Base-by-base conservation (phyloP, 1,140 invertebrate genomes). In the Argopecten irradians region DNA sequence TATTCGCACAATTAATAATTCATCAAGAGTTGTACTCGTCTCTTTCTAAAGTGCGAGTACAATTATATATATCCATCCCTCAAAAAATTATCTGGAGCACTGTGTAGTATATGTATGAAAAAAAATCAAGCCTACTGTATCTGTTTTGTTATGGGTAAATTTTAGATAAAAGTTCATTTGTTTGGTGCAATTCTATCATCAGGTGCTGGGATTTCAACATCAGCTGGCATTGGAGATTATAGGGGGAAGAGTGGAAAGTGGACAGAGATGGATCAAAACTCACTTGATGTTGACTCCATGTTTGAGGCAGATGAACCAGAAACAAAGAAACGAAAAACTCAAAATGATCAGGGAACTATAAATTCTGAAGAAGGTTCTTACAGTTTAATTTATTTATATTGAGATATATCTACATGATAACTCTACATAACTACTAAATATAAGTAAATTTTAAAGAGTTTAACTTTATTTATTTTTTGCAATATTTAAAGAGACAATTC, bases 171-270 rank as follows among this genome's bases (percentile, higher is more conserved):
- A n/a, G n/a, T n/a, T n/a, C n/a, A n/a, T n/a, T 43, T 33, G 32
- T 0, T 32, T 84, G 34, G 32, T 8, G 35, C 13, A 39, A 83
- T 83, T 82, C 36, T 7, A 89, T 39, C 43, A 90, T 11, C 98
- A 43, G 98, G 98, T 34, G 98, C 98, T 32, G 98, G 98, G 19
- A 99, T 99, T 83, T 98, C 98, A 93, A 99, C 98, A 33, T 97
- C 98, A 46, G 98, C 98, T 91, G 99, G 98, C 33, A 99, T 99
- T 94, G 98, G 98, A 46, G 98, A 99, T 96, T 99, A 99, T 96
- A 97, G 98, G 97, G 98, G 96, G 91, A 94, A 93, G 46, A 92
- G 92, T 91, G 95, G 95, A 84, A 94, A 94, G 90, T 95, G 94
- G 94, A 95, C 94, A 35, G 89, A 94, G 86, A 88, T 91, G 88